Conservation (phyloP, 2,888 invertebrate species). For the Altica lythri region DNA sequence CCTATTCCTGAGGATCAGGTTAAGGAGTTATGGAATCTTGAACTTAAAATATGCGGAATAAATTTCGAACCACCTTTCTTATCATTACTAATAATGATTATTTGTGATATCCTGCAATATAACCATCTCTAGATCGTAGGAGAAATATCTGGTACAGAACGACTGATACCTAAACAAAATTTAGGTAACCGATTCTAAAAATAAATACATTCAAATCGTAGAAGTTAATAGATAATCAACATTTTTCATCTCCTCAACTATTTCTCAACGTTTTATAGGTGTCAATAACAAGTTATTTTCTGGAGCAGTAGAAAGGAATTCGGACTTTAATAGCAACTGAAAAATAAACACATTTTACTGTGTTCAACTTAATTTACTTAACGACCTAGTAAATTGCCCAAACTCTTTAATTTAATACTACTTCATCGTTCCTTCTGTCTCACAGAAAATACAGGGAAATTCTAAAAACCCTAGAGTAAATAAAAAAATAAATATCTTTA, state of each 20-base stretch:
- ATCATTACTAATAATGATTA: no score
- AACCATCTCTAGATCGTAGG: no score
- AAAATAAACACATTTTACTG: slow-evolving; percentile 18
- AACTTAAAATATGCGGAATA: no score
- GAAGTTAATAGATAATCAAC: no score
- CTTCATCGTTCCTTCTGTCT: neutral
- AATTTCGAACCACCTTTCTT: no score
- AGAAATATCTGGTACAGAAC: no score
- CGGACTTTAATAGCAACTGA: slow-evolving; percentile 5
- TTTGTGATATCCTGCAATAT: no score
- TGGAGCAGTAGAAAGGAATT: slow-evolving; percentile 8
- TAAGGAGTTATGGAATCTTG: no score
- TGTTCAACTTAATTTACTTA: slow-evolving; percentile 15
- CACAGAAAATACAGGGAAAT: neutral
- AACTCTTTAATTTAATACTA: slow-evolving; percentile 20
- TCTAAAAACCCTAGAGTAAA: neutral
- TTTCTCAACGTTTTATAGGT: neutral
- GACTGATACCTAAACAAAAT: neutral
- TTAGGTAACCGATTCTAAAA: neutral
- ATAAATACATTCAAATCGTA: neutral
- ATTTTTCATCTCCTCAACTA: neutral
- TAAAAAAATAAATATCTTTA: neutral
- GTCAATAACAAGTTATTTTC: neutral
- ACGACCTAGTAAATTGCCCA: slow-evolving; percentile 16
- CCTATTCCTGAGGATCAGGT: no score